These are phyloP conservation scores for Gymnodraco acuticeps DNA, from an alignment of 2,797 vertebrate species.

Conservation along the genomic window DNA sequence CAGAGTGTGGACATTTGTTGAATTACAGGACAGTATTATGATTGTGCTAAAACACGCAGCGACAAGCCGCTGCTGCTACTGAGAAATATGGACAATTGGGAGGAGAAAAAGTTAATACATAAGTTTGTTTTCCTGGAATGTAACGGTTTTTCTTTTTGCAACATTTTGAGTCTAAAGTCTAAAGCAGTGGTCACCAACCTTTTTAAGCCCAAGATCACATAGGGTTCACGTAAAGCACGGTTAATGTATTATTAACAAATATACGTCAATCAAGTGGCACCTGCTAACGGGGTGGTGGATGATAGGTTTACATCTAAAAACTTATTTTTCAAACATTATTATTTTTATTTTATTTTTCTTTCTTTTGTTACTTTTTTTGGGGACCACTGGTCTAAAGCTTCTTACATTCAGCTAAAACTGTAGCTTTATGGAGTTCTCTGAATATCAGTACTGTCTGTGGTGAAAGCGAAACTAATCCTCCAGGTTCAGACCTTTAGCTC, in stretches of 20 bases:
- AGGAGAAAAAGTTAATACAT: background rate
- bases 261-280: too few relatives aligned
- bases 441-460: slow-evolving; percentile 24
- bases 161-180: background rate
- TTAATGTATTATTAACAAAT: too few relatives aligned
- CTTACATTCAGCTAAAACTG: background rate
- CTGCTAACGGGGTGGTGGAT: too few relatives aligned
- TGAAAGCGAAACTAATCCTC: slow-evolving; percentile 45
- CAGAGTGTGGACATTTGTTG: slow-evolving; percentile 16
- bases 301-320: too few relatives aligned
- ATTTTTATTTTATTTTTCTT: too few relatives aligned
- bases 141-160: background rate
- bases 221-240: too few relatives aligned
- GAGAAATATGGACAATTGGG: background rate
- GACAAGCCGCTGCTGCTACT: slow-evolving; percentile 9
- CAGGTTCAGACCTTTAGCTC: slow-evolving; percentile 42
- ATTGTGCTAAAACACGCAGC: slow-evolving; percentile 11
- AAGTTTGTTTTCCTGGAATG: background rate
- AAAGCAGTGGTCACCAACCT: too few relatives aligned
- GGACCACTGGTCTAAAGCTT: too few relatives aligned
- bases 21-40: slow-evolving; percentile 19
- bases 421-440: slow-evolving; percentile 19
- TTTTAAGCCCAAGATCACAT: too few relatives aligned
- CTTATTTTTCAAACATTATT: too few relatives aligned
- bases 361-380: too few relatives aligned